phyloP scores from a whole-genome alignment of 2,888 invertebrate species.

The Trissoscelio sp. region DNA sequence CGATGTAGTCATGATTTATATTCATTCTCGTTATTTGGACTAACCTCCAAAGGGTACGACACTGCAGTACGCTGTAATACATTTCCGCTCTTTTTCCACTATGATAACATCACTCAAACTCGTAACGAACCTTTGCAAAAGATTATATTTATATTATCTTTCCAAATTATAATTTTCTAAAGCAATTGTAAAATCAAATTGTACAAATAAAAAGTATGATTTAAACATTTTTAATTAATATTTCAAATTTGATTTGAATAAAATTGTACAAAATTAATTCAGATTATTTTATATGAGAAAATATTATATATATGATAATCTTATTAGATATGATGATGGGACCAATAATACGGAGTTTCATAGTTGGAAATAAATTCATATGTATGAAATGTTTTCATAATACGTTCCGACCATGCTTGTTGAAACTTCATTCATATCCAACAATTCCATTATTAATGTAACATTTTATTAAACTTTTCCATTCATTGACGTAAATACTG shows the following conservation, averaged over 20 bases:
- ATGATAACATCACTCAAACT: slow-evolving; percentile 31
- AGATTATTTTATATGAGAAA: no score
- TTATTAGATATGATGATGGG: background rate
- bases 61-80: slow-evolving; percentile 44
- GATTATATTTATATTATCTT: background rate
- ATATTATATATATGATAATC: no score
- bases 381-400: slow-evolving; percentile 10
- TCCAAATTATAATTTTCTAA: no score
- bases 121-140: slow-evolving; percentile 6
- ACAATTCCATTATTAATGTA: slow-evolving; percentile 23
- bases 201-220: no score
- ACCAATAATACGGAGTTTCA: slow-evolving; percentile 1
- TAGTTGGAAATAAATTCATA: slow-evolving; percentile 9
- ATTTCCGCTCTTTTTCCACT: slow-evolving; percentile 33
- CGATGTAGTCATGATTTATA: slow-evolving; percentile 67
- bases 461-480: background rate
- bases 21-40: slow-evolving; percentile 64
- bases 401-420: background rate
- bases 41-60: slow-evolving; percentile 60
- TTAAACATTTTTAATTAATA: background rate
- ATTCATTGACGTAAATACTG: background rate
- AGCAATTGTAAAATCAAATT: no score
- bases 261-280: no score
- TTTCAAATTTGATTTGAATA: background rate
- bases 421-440: slow-evolving; percentile 30